A percentile compares a stretch with the other conserved stretches of the same genome.
Evolutionary conservation across 2,113 vertebrate species (phyloP).

Genomic region (Sialia sialis): DNA sequence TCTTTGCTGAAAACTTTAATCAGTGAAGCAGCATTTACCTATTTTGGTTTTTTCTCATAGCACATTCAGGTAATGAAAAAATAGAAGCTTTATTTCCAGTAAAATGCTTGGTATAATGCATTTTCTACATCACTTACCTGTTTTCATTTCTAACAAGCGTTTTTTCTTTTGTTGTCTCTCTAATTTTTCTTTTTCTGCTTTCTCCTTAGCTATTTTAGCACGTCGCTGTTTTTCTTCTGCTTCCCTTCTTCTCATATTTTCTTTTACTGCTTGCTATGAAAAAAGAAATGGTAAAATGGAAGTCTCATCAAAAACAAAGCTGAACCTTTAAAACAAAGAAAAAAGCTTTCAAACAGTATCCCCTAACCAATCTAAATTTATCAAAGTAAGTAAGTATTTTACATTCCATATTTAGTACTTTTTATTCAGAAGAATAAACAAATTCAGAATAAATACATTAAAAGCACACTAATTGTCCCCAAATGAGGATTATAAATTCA

Average conservation of each 20-base stretch:
- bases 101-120: not conserved
- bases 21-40: not conserved
- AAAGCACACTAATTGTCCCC: not conserved
- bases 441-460: not conserved
- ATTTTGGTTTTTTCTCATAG: not conserved
- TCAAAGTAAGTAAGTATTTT: not conserved
- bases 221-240: slow-evolving; percentile 89
- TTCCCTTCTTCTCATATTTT: slow-evolving; percentile 86
- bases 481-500: not conserved
- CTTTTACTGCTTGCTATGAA: slow-evolving; percentile 89
- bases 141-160: slow-evolving; percentile 86
- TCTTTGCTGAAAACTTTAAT: not conserved
- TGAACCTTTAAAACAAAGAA: not conserved
- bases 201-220: slow-evolving; percentile 88
- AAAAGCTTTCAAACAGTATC: not conserved
- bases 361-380: not conserved
- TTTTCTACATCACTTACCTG: slow-evolving; percentile 75
- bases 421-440: not conserved
- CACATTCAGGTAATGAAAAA: not conserved
- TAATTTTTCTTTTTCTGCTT: slow-evolving; percentile 88
- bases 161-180: slow-evolving; percentile 94
- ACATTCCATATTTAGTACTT: not conserved
- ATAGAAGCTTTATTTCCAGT: not conserved
- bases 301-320: not conserved
- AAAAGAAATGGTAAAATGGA: not conserved